phyloP scores from a whole-genome alignment of 2,797 vertebrate species.

The Periophthalmus magnuspinnatus region DNA sequence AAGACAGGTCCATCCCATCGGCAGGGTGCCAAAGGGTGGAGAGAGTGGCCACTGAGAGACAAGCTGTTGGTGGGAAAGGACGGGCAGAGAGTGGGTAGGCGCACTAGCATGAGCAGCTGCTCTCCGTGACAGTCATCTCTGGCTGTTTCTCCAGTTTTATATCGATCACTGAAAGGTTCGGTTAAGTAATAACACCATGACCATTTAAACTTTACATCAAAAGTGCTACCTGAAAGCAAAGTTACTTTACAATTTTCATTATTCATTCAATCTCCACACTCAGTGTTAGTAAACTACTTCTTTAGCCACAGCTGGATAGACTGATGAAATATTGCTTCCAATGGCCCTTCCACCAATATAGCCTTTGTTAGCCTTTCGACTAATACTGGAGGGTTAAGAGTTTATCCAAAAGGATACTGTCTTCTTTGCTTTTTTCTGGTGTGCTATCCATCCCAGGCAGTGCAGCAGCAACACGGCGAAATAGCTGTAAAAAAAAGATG shows the following conservation, averaged over 20 bases:
- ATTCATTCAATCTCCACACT: neutral
- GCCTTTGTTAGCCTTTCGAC: too few relatives aligned
- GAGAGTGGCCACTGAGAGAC: conserved; percentile 79
- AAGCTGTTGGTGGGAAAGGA: conserved; percentile 76
- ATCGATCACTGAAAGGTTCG: conserved; percentile 82
- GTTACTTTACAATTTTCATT: neutral
- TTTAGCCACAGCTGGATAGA: neutral
- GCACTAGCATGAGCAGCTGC: conserved; percentile 90
- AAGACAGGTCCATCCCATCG: conserved; percentile 73
- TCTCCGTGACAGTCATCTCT: conserved; percentile 90
- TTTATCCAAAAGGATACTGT: conserved; percentile 83
- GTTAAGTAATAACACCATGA: conserved; percentile 73
- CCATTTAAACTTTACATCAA: conserved; percentile 32
- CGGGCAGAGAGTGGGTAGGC: conserved; percentile 55
- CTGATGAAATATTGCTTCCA: too few relatives aligned
- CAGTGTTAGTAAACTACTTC: neutral
- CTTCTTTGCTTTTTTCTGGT: conserved; percentile 90
- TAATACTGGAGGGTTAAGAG: neutral
- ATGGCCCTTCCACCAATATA: too few relatives aligned
- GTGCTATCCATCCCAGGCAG: conserved; percentile 89
- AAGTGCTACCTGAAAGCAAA: neutral
- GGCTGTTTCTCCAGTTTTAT: conserved; percentile 91
- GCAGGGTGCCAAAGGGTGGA: conserved; percentile 74
- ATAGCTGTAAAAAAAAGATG: conserved; percentile 75
- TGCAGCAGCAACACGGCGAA: conserved; percentile 87